Evolutionary conservation across 1,140 invertebrate genomes (phyloP).

Genomic region (Trissolcus basalis): DNA sequence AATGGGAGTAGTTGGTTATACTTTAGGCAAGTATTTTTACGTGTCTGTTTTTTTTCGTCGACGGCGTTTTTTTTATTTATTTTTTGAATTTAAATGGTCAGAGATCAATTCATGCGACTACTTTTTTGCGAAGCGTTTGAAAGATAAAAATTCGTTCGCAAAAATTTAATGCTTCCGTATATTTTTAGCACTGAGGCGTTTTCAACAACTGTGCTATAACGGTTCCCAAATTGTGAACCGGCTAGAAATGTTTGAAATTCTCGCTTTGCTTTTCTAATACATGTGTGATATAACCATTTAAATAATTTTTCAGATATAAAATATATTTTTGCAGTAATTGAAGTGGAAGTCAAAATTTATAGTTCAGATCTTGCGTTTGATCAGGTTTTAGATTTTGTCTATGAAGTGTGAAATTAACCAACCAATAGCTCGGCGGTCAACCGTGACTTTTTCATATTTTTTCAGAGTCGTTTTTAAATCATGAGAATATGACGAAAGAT

Average conservation of each 20-base stretch:
- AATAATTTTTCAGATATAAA: too few relatives aligned
- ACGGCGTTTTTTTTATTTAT: constrained; percentile 14
- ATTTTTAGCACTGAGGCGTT: constrained; percentile 6
- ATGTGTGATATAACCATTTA: too few relatives aligned
- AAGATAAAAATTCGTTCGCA: constrained; percentile 21
- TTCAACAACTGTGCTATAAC: background rate
- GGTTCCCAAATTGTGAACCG: constrained; percentile 3
- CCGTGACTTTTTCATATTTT: too few relatives aligned
- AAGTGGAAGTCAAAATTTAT: background rate
- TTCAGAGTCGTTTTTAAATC: too few relatives aligned
- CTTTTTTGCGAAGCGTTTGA: constrained; percentile 29
- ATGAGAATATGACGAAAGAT: too few relatives aligned
- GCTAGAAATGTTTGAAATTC: background rate
- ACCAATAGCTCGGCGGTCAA: constrained; percentile 68
- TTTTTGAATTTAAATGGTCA: constrained; percentile 44
- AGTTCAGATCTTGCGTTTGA: constrained; percentile 65
- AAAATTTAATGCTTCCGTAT: constrained; percentile 15
- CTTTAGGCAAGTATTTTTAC: constrained; percentile 33
- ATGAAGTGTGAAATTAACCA: constrained; percentile 74
- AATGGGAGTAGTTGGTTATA: constrained; percentile 55
- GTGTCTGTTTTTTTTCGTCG: constrained; percentile 15
- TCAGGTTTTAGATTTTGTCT: constrained; percentile 71
- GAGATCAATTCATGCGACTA: constrained; percentile 45
- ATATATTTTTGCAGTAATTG: too few relatives aligned
- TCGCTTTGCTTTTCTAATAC: too few relatives aligned